These are phyloP conservation scores for Pachliopta kotzebuea DNA, from an alignment of 2,888 invertebrate genomes.

Conservation along the genomic window DNA sequence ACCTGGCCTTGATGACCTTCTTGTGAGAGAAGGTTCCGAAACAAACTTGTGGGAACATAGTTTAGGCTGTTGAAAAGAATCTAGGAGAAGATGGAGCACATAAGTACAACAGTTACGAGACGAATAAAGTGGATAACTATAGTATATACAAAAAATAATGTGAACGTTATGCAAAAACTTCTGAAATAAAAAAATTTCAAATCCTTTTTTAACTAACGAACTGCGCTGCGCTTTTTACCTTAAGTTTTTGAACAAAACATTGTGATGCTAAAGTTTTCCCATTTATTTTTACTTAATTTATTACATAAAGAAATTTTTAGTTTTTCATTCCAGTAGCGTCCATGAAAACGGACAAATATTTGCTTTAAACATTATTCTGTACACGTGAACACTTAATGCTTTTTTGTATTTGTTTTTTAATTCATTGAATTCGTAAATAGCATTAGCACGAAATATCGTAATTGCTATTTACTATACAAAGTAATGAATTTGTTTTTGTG, in stretches of 20 bases:
- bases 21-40: too few relatives aligned
- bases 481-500: too few relatives aligned
- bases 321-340: constrained; percentile 14
- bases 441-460: too few relatives aligned
- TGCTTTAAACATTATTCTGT: constrained; percentile 22
- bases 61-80: too few relatives aligned
- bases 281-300: constrained; percentile 14
- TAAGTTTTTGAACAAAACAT: constrained; percentile 1
- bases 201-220: background rate
- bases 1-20: too few relatives aligned
- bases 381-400: constrained; percentile 14
- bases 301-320: constrained; percentile 15
- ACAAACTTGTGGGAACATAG: too few relatives aligned
- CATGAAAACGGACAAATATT: constrained; percentile 23
- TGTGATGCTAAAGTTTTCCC: constrained; percentile 1
- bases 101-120: too few relatives aligned
- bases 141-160: background rate
- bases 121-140: background rate
- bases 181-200: constrained; percentile 31
- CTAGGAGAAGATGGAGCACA: too few relatives aligned
- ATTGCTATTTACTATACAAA: background rate
- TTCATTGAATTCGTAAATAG: background rate
- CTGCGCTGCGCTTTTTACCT: background rate
- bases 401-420: constrained; percentile 18
- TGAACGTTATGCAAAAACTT: background rate